phyloP scores from a whole-genome alignment of 2,888 invertebrate genomes.

The Apodemia duryi region DNA sequence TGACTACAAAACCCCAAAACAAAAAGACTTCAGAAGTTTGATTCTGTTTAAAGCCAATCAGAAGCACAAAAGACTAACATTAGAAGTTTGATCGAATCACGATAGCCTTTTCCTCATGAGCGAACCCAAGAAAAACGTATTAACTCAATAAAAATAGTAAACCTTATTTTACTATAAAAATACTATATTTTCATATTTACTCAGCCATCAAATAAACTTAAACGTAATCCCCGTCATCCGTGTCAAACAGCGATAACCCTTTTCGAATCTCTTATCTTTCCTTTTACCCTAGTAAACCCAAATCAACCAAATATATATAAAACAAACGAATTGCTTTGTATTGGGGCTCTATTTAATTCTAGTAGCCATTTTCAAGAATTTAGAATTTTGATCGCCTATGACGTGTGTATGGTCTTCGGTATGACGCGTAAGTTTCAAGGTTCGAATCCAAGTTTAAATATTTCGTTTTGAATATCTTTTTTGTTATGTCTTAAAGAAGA shows the following conservation, averaged over 20 bases:
- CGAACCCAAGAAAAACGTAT: background rate
- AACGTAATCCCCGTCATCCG: conserved; percentile 28
- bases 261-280: conserved; percentile 26
- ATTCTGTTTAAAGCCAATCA: background rate
- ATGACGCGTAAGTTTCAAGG: too few relatives aligned
- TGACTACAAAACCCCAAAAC: too few relatives aligned
- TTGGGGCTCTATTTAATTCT: background rate
- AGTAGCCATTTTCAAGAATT: conserved; percentile 21
- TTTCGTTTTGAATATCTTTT: too few relatives aligned
- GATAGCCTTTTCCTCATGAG: background rate
- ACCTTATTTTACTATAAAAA: conserved; percentile 16
- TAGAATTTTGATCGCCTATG: too few relatives aligned
- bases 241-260: conserved; percentile 28
- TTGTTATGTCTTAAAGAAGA: too few relatives aligned
- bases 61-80: background rate
- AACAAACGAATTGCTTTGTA: conserved; percentile 24
- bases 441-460: too few relatives aligned
- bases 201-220: conserved; percentile 27
- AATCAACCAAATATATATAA: conserved; percentile 29
- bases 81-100: background rate
- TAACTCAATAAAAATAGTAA: conserved; percentile 2
- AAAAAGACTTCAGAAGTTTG: background rate
- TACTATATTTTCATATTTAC: conserved; percentile 22
- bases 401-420: too few relatives aligned
- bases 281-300: conserved; percentile 27